Conservation (phyloP, 2,888 invertebrate genomes). For the Dryocosmus kuriphilus region DNA sequence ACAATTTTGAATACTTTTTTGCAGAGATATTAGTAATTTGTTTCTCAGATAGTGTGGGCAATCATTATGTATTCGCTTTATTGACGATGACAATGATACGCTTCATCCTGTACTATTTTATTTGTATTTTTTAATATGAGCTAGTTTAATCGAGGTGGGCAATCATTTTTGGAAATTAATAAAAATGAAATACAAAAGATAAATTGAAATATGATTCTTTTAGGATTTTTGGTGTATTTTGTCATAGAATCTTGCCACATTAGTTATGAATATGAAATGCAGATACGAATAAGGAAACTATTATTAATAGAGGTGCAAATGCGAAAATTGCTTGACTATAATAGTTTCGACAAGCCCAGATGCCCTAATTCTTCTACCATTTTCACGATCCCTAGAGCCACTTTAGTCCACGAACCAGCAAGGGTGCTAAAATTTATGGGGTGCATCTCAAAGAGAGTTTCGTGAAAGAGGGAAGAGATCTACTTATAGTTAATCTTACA, state of each 20-base stretch:
- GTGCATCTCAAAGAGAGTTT: slow-evolving; percentile 28
- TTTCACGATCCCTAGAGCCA: background rate
- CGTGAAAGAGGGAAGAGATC: slow-evolving; percentile 2
- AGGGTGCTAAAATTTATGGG: slow-evolving; percentile 35
- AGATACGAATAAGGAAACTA: slow-evolving; percentile 1
- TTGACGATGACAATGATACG: too few species aligned
- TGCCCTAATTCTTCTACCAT: background rate
- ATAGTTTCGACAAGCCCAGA: background rate
- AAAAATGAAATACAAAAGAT: too few species aligned
- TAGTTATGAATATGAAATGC: background rate
- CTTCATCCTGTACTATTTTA: too few species aligned
- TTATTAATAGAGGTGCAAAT: background rate
- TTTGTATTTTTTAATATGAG: too few species aligned
- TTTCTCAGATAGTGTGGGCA: too few species aligned
- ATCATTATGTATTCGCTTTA: too few species aligned
- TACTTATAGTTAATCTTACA: slow-evolving; percentile 12
- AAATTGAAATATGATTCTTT: too few species aligned
- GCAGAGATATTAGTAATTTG: too few species aligned
- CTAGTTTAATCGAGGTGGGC: too few species aligned
- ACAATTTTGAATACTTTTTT: too few species aligned
- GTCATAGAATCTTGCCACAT: background rate
- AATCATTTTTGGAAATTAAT: too few species aligned
- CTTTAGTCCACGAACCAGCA: slow-evolving; percentile 14
- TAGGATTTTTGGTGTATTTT: too few species aligned
- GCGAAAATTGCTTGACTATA: slow-evolving; percentile 13